Conservation (phyloP, 2,797 vertebrate genomes). For the Channallabes apus region DNA sequence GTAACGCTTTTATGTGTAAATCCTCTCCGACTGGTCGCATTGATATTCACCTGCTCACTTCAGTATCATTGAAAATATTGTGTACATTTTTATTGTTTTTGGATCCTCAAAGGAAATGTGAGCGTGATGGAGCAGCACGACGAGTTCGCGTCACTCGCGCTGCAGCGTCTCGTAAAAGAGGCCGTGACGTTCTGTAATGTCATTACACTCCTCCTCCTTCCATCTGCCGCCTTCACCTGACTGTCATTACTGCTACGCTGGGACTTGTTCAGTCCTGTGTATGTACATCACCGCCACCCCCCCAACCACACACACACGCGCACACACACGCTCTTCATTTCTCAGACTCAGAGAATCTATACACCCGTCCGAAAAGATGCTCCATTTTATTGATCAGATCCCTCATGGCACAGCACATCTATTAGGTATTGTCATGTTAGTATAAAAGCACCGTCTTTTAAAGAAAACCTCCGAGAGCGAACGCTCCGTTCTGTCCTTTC, state of each 20-base stretch:
- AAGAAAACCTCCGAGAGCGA: slow-evolving; percentile 38
- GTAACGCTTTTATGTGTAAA: too few relatives aligned
- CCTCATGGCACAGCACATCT: slow-evolving; percentile 67
- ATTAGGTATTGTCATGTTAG: slow-evolving; percentile 60
- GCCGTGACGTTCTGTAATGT: too few relatives aligned
- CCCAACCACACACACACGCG: background rate
- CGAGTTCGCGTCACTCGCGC: background rate
- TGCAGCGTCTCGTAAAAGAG: background rate
- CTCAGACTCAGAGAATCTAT: slow-evolving; percentile 1
- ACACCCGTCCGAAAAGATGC: slow-evolving; percentile 50
- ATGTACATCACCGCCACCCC: background rate
- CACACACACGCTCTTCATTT: background rate
- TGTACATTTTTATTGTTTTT: background rate
- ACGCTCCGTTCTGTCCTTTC: slow-evolving; percentile 1
- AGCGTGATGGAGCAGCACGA: background rate
- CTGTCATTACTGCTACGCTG: slow-evolving; percentile 19
- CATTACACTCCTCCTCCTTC: background rate
- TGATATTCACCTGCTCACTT: too few relatives aligned
- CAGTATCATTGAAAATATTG: background rate
- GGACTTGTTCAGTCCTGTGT: slow-evolving; percentile 2
- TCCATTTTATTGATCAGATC: slow-evolving; percentile 69
- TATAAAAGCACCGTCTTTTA: slow-evolving; percentile 62
- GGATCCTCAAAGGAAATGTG: background rate
- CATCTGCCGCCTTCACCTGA: slow-evolving; percentile 38
- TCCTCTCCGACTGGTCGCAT: too few relatives aligned